Conservation (phyloP, 2,888 invertebrate species). For the Saturnia pavonia region DNA sequence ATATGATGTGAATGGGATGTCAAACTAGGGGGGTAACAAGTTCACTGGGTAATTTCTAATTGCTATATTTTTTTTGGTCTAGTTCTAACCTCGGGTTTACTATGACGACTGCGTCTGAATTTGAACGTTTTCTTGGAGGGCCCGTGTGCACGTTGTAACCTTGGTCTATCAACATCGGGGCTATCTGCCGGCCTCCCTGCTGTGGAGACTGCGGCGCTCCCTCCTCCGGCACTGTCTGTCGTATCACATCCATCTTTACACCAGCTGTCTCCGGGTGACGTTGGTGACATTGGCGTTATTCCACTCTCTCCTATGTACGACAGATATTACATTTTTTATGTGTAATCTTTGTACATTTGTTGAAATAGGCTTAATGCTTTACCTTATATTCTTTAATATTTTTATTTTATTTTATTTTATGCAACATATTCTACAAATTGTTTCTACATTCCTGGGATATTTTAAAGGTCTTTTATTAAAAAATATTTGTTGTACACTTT, state of each 20-base stretch:
- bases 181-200: slow-evolving; percentile 31
- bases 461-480: no score
- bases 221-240: slow-evolving; percentile 52
- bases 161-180: slow-evolving; percentile 78
- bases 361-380: no score
- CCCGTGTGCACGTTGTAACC: slow-evolving; percentile 95
- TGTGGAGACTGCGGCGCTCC: slow-evolving; percentile 26
- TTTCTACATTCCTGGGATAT: no score
- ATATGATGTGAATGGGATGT: no score
- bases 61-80: not conserved
- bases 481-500: no score
- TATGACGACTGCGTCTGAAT: slow-evolving; percentile 88
- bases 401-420: no score
- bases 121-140: slow-evolving; percentile 97
- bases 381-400: no score
- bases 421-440: no score
- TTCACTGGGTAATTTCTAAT: no score
- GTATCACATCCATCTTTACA: slow-evolving; percentile 46
- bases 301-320: slow-evolving; percentile 85
- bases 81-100: slow-evolving; percentile 84
- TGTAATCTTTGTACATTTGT: no score
- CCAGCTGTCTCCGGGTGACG: slow-evolving; percentile 81
- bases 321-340: not conserved
- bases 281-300: slow-evolving; percentile 88
- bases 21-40: no score